Evolutionary conservation across 1,140 invertebrate species (phyloP), one percentile per base, ranked within the genome.

Genomic region (Holotrichia oblita): DNA sequence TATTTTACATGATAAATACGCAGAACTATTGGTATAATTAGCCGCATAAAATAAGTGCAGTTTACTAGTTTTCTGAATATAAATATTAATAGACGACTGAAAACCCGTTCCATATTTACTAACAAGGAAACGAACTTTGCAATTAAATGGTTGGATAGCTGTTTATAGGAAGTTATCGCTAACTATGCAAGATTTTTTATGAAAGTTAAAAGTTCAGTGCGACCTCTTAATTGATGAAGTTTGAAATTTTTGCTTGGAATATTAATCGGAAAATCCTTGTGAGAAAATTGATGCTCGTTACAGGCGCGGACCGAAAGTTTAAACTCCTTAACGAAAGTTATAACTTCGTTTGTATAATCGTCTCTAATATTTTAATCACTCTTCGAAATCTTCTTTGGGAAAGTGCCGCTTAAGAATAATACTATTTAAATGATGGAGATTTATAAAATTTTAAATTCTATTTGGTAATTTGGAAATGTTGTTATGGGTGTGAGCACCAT

Each of bases 221-320:
- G 6, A 64, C 61, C 61, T 27, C 22, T 64, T 64, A 64, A 64
- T 64, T 64, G 61, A 64, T 64, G 61, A 24, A 64, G 61, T 64
- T 64, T 64, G 61, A 17, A 64, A 64, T 64, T 64, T 64, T 64
- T 64, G 4, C 17, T 20, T 0, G 7, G 61, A 64, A 64, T 64
- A 64, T 64, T 64, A 64, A 64, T 64, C 61, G 61, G 61, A 20
- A 64, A 64, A 64, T 64, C 61, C 61, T 27, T 64, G 61, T 64
- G 61, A 64, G 61, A 64, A 64, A 64, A 64, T 64, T 64, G 61
- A 64, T 64, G 61, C 17, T 64, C 61, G 61, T 64, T 64, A 64
- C 61, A 64, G 22, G 61, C 3, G 17, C 24, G 17, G 7, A 7
- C 4, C 61, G 24, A 64, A 64, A 64, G 61, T 22, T 64, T 64